phyloP scores from a whole-genome alignment of 2,797 vertebrate genomes.

The Brotula barbata region DNA sequence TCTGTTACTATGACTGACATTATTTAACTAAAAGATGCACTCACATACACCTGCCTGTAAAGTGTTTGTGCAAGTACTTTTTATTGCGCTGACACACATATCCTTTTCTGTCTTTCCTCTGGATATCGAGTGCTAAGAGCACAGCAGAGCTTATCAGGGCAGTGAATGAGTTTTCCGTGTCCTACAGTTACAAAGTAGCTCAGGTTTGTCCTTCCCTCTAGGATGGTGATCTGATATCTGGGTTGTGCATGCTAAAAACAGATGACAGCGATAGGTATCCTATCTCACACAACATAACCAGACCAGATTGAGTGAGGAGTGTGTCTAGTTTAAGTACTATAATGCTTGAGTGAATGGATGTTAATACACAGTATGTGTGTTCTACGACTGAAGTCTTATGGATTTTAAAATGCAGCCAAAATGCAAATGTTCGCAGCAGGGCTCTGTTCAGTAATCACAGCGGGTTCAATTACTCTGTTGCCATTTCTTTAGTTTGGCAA shows the following conservation, averaged over 20 bases:
- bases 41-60: too few species aligned
- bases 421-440: background rate
- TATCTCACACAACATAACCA: background rate
- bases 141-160: constrained; percentile 7
- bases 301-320: too few species aligned
- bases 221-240: constrained; percentile 41
- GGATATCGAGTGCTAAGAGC: background rate
- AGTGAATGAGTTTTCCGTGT: background rate
- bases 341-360: background rate
- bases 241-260: constrained; percentile 46
- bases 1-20: background rate
- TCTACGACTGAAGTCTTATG: background rate
- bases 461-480: background rate
- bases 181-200: background rate
- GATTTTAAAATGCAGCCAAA: background rate
- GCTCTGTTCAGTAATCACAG: background rate
- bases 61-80: too few species aligned
- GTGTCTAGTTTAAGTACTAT: constrained; percentile 1
- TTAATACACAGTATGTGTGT: too few species aligned
- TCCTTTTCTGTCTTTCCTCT: background rate
- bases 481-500: constrained; percentile 14
- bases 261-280: constrained; percentile 18
- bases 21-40: background rate
- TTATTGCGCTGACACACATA: too few species aligned
- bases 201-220: constrained; percentile 18